Evolutionary conservation across 1,140 invertebrate genomes (phyloP).

Genomic region (Hycleus cichorii): DNA sequence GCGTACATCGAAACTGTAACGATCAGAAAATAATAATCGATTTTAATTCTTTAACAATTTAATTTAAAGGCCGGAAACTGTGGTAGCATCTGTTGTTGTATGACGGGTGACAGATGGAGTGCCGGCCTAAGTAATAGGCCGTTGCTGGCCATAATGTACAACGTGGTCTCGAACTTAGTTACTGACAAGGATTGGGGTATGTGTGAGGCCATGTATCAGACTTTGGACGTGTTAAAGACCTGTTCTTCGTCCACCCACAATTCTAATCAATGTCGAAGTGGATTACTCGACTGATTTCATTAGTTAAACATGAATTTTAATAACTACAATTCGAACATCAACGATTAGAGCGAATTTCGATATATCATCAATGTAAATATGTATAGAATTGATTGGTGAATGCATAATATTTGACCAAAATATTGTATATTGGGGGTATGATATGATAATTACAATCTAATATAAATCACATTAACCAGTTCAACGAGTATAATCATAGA

Average conservation of each 20-base stretch:
- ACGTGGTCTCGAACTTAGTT: conserved; percentile 23
- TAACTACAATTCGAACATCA: no score
- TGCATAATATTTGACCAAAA: no score
- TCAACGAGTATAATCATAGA: conserved; percentile 29
- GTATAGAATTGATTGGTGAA: no score
- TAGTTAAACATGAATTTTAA: no score
- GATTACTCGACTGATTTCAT: no score
- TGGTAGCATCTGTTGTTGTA: conserved; percentile 16
- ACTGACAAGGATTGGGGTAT: conserved; percentile 6
- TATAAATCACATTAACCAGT: conserved; percentile 31
- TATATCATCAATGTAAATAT: no score
- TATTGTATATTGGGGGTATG: conserved; percentile 14
- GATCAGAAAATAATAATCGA: no score
- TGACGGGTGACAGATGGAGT: conserved; percentile 26
- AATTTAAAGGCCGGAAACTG: background rate
- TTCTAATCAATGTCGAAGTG: no score
- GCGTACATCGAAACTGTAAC: conserved; percentile 66
- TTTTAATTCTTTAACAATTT: no score
- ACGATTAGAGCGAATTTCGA: no score
- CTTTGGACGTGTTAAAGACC: background rate
- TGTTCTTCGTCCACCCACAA: no score
- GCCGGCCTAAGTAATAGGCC: conserved; percentile 22
- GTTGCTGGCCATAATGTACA: conserved; percentile 16
- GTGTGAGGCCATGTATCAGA: conserved; percentile 14
- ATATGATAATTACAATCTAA: conserved; percentile 33